Evolutionary conservation across 2,888 invertebrate species (phyloP).

Genomic region (Trachelus troglodyta): DNA sequence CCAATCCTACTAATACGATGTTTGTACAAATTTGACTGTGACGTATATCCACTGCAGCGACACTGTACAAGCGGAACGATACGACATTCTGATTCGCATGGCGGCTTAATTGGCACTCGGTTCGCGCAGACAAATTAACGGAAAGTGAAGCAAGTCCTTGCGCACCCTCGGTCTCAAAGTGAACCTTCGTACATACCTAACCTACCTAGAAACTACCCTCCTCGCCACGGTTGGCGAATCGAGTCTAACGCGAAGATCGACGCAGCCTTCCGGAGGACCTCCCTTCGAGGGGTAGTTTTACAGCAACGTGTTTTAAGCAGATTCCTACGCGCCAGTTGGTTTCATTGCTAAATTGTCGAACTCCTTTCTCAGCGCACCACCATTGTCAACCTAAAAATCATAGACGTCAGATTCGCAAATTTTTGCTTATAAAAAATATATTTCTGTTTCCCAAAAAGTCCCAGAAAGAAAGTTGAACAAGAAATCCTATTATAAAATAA

Average conservation of each 20-base stretch:
- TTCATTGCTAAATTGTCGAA: too few species aligned
- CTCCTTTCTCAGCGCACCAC: too few species aligned
- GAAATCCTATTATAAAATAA: too few species aligned
- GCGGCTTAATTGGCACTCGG: conserved; percentile 21
- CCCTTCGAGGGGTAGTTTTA: neutral
- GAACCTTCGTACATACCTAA: neutral
- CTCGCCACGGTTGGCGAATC: neutral
- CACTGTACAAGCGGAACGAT: conserved; percentile 6
- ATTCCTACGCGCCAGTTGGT: neutral
- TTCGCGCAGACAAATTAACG: conserved; percentile 19
- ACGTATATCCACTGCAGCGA: neutral
- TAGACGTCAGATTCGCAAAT: too few species aligned
- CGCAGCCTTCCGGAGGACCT: neutral
- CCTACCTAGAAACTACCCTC: neutral
- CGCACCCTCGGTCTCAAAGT: neutral
- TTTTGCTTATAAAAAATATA: too few species aligned
- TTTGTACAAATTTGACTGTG: too few species aligned
- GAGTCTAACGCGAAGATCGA: conserved; percentile 5
- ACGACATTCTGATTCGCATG: neutral
- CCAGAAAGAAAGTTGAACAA: too few species aligned
- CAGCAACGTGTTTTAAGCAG: neutral
- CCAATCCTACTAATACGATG: too few species aligned
- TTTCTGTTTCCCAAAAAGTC: too few species aligned
- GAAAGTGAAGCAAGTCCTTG: conserved; percentile 7
- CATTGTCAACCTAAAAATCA: too few species aligned